A percentile compares a stretch with the other conserved stretches of the same genome.
Conservation (phyloP, 2,888 invertebrate species). For the Cryptophagus acutangulus region DNA sequence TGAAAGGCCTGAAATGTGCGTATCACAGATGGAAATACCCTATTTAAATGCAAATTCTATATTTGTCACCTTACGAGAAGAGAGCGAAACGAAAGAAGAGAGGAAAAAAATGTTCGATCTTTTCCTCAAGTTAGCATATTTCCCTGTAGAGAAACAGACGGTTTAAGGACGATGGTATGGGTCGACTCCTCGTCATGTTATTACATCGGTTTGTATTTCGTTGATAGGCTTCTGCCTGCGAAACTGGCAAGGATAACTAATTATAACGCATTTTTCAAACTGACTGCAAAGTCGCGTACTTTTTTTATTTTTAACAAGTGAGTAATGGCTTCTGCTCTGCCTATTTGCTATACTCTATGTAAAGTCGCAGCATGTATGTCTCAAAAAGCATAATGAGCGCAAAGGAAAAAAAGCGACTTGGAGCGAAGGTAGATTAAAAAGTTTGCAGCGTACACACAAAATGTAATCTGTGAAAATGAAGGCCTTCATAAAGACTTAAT, state of each 20-base stretch:
- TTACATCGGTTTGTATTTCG: constrained; percentile 33
- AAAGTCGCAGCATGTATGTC: too few species aligned
- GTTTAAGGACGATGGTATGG: too few species aligned
- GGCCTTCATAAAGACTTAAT: constrained; percentile 36
- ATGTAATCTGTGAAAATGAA: constrained; percentile 35
- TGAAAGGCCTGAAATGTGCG: constrained; percentile 37
- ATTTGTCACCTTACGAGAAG: constrained; percentile 55
- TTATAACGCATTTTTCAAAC: constrained; percentile 41
- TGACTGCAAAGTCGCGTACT: constrained; percentile 33
- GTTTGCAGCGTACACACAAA: constrained; percentile 33
- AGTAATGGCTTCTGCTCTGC: constrained; percentile 21
- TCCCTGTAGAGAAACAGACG: constrained; percentile 44
- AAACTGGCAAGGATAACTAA: constrained; percentile 39
- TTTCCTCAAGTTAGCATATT: constrained; percentile 45
- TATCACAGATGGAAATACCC: constrained; percentile 61
- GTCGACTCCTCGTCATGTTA: too few species aligned
- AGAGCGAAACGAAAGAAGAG: too few species aligned
- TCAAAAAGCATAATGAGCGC: too few species aligned
- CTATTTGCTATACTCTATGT: neutral
- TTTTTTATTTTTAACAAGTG: constrained; percentile 27
- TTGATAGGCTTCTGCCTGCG: constrained; percentile 10
- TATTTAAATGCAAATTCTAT: constrained; percentile 65
- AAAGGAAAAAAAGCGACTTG: neutral
- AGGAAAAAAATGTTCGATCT: constrained; percentile 48
- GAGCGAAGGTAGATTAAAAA: constrained; percentile 16